Conservation (phyloP, 2,113 vertebrate species). For the Orthonyx spaldingii region DNA sequence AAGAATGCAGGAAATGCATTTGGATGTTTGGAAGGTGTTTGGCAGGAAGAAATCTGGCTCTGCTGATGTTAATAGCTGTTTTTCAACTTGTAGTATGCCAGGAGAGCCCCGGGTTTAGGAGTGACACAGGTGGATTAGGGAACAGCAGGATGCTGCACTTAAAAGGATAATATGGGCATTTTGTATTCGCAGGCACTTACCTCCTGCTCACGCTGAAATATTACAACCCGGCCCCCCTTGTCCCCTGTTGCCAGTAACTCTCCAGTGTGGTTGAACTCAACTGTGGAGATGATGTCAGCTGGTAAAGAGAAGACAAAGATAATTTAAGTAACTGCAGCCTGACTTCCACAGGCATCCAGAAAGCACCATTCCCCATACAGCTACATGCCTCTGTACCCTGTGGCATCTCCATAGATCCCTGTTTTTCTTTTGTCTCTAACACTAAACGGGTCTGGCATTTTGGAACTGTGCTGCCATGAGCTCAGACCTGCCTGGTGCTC, state of each 20-base stretch:
- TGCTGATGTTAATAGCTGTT: constrained; percentile 20
- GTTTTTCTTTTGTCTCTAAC: not conserved
- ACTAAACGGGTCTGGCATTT: not conserved
- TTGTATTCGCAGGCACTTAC: constrained; percentile 75
- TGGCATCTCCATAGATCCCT: constrained; percentile 20
- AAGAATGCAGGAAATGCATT: not conserved
- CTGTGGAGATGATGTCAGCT: constrained; percentile 99
- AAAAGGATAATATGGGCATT: constrained; percentile 66
- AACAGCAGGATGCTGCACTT: constrained; percentile 62
- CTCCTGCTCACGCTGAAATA: constrained; percentile 99
- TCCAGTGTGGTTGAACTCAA: constrained; percentile 98
- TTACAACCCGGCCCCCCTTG: constrained; percentile 98
- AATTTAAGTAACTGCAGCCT: constrained; percentile 64
- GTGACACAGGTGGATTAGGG: constrained; percentile 56
- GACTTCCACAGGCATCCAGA: constrained; percentile 39
- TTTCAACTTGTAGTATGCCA: constrained; percentile 16
- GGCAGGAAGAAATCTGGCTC: not conserved
- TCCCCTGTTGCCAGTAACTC: constrained; percentile 98
- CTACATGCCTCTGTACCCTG: not conserved
- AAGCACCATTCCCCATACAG: constrained; percentile 18
- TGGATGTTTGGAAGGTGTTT: not conserved
- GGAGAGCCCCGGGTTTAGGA: constrained; percentile 49
- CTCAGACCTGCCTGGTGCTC: not conserved
- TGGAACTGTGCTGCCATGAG: not conserved
- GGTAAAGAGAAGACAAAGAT: constrained; percentile 78